Base-by-base conservation (phyloP, 2,888 invertebrate species). In the Campoplex capitator region DNA sequence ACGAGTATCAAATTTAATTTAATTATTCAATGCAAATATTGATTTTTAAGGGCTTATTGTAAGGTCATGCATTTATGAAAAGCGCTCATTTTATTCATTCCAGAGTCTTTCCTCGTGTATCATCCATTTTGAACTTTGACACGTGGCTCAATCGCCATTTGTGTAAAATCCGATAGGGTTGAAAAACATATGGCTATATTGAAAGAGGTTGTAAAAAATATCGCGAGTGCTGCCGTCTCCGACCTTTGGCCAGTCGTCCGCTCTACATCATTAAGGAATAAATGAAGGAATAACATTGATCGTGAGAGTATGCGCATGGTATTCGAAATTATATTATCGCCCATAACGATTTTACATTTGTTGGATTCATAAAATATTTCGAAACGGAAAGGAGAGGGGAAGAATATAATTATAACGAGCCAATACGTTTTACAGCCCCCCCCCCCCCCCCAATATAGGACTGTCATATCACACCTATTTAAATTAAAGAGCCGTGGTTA, bases 401-500 rank as follows among this genome's bases (percentile, higher is more conserved):
- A 11, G 58, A 2, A 6, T 3, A 6, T 6, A 38, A 6, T 3
- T 0, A n/a, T 70, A 80, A 84, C 71, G 75, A 68, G 75, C 75
- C 68, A 28, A 75, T 58, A 75, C 45, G 45, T 65, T 45, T 18
- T 35, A 28, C 23, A 1, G 2, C 28, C 18, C 28, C 77, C 28
- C 56, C 38, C 7, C 7, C 65, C 16, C 3, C 4, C 38, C 8
- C 16, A 6, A 6, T 23, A 3, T n/a, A 11, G 11, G 32, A 7
- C 9, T 56, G 16, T 56, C 73, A 67, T 51, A 76, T 80, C 35
- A 77, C 58, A 23, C 35, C 67, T 65, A 68, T 86, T 86, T 82
- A 84, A 88, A 84, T 84, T 78, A 84, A 75, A 78, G 58, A 58
- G 81, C 68, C 58, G 81, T 54, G 70, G 78, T 84, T 86, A 23